Percentiles rank a stretch among this genome's conserved stretches.
phyloP scores from a whole-genome alignment of 2,888 invertebrate genomes.

The Aphodius sticticus region DNA sequence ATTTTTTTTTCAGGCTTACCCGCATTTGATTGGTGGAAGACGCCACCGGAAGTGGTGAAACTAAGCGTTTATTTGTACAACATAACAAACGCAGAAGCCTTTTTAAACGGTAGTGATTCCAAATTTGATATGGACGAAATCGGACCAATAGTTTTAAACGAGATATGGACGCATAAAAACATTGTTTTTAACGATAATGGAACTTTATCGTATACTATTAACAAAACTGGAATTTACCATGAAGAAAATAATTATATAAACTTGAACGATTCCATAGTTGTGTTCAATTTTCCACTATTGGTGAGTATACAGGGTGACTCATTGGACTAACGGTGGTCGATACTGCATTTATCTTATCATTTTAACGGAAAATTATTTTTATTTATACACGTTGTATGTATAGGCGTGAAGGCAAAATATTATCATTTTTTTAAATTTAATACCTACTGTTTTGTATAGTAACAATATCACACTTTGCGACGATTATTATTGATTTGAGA shows the following conservation, averaged over 20 bases:
- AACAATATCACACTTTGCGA: too few species aligned
- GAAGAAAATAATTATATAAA: slow-evolving; percentile 67
- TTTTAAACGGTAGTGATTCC: slow-evolving; percentile 68
- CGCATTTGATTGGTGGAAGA: slow-evolving; percentile 73
- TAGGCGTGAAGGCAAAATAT: too few species aligned
- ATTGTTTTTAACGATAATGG: slow-evolving; percentile 68
- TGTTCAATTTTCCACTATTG: slow-evolving; percentile 68
- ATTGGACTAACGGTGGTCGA: too few species aligned
- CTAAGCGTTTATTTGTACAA: slow-evolving; percentile 79
- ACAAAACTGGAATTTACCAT: slow-evolving; percentile 65
- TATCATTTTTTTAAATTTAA: too few species aligned
- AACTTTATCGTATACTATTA: slow-evolving; percentile 69
- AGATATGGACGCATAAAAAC: slow-evolving; percentile 66
- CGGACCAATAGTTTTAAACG: slow-evolving; percentile 76
- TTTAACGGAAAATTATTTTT: too few species aligned
- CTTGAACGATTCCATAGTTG: slow-evolving; percentile 67
- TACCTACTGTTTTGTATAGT: too few species aligned
- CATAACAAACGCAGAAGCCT: slow-evolving; percentile 79
- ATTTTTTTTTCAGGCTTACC: slow-evolving; percentile 63
- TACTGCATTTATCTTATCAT: too few species aligned
- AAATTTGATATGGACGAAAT: slow-evolving; percentile 76
- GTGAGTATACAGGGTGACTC: slow-evolving; percentile 57
- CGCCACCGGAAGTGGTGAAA: slow-evolving; percentile 74
- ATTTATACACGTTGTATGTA: too few species aligned
- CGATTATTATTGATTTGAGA: too few species aligned